phyloP scores from a whole-genome alignment of 2,888 invertebrate species.

The Hemaris fuciformis region DNA sequence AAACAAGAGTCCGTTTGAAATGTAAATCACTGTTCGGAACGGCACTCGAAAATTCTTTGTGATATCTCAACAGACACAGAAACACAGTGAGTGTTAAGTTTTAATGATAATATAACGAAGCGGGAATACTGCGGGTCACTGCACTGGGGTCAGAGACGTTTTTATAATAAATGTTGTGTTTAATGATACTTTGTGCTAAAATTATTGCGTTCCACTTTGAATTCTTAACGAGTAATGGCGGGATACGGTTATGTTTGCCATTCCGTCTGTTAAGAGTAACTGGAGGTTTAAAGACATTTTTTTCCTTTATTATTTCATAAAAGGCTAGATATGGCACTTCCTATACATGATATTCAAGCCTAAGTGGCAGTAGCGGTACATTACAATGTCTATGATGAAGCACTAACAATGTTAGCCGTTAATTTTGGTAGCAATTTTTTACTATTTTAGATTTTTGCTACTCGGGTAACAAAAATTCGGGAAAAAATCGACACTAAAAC shows the following conservation, averaged over 20 bases:
- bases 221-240: neutral
- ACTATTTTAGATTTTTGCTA: no score
- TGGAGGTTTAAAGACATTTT: neutral
- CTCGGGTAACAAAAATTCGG: no score
- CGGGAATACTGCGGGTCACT: neutral
- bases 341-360: no score
- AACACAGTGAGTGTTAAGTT: constrained; percentile 9
- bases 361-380: no score
- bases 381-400: no score
- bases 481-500: no score
- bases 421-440: no score
- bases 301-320: neutral
- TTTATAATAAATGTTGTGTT: neutral
- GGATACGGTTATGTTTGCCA: neutral
- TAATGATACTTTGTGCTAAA: neutral
- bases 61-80: constrained; percentile 4
- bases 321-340: no score
- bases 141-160: neutral
- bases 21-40: neutral
- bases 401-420: no score
- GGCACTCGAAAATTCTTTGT: constrained; percentile 6
- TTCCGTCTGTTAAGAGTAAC: neutral
- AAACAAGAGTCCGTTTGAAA: constrained; percentile 7
- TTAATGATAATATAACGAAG: neutral
- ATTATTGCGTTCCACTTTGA: neutral